phyloP scores from a whole-genome alignment of 2,888 invertebrate genomes.

The Drosophila demipolita region DNA sequence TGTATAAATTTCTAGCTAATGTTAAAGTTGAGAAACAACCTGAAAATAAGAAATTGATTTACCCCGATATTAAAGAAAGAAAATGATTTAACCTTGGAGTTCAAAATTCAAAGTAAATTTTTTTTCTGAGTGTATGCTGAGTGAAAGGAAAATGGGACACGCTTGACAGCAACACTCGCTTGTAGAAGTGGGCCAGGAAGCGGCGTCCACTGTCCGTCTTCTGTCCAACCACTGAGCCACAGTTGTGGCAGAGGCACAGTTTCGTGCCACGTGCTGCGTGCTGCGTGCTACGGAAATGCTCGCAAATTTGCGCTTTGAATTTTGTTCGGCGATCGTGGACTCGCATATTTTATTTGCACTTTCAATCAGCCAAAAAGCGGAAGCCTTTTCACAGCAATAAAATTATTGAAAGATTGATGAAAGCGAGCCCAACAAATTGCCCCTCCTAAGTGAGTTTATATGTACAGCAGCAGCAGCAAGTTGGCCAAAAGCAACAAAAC shows the following conservation, averaged over 20 bases:
- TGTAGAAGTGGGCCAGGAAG: conserved; percentile 17
- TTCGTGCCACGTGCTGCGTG: conserved; percentile 32
- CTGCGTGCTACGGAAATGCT: conserved; percentile 70
- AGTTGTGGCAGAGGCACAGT: not conserved
- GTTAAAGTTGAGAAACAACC: too few species aligned
- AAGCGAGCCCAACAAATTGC: conserved; percentile 42
- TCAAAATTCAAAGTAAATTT: not conserved
- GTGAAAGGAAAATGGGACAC: conserved; percentile 66
- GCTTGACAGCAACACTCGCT: conserved; percentile 47
- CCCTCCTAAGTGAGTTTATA: conserved; percentile 38
- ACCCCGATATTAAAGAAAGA: not conserved
- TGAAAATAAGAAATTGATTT: not conserved
- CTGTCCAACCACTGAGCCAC: not conserved
- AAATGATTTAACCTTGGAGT: not conserved
- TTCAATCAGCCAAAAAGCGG: conserved; percentile 70
- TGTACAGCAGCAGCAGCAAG: conserved; percentile 21
- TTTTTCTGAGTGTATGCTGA: conserved; percentile 10
- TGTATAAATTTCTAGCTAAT: too few species aligned
- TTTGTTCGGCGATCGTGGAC: conserved; percentile 67
- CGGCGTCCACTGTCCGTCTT: not conserved
- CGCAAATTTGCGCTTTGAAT: conserved; percentile 74
- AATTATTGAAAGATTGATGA: conserved; percentile 72
- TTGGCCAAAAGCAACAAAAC: conserved; percentile 11
- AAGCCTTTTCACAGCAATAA: conserved; percentile 55
- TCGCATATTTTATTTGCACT: conserved; percentile 76